Base-by-base conservation (phyloP, 2,888 invertebrate species). In the Acanthosepion pharaonis region DNA sequence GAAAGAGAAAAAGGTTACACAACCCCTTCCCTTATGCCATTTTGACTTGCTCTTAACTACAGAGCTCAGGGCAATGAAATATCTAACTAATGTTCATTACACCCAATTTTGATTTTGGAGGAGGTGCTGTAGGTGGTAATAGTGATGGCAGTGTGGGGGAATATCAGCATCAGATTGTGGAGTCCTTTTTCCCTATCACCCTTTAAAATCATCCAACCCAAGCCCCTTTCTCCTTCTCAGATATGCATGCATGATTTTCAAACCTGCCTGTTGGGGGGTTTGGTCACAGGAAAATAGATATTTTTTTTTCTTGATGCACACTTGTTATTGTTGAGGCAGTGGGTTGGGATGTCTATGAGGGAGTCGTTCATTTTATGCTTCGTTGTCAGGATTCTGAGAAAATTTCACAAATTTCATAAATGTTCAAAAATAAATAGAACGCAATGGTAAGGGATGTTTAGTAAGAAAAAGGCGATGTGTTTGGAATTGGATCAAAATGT, bases 41-140 rank as follows among this genome's bases (percentile, higher is more conserved):
- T n/a, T 78, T n/a, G 28, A 78, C 28, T 78, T 78, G 78, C 78
- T n/a, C 78, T n/a, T 78, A 78, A 78, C 78, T 78, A 78, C 25
- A 5, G 23, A 64, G 8, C 78, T 11, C n/a, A 8, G 78, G n/a
- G n/a, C 78, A n/a, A 78, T 33, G 78, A 8, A 78, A 78, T n/a
- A 78, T 78, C 78, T n/a, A 78, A 78, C 78, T 78, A 78, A 78
- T 78, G n/a, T 78, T 78, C 78, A 78, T 78, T 78, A n/a, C n/a
- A 78, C n/a, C 78, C 11, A n/a, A 78, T 78, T 78, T 78, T n/a
- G 78, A 78, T 78, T 33, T 55, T n/a, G n/a, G 5, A 4, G 78
- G 78, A 33, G 78, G 0, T 11, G 9, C 6, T 28, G 64, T 8
- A 64, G 8, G 25, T 11, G 5, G 28, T 11, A 78, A 28, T 28